phyloP scores from a whole-genome alignment of 2,888 invertebrate species.

The Andrena bicolor region DNA sequence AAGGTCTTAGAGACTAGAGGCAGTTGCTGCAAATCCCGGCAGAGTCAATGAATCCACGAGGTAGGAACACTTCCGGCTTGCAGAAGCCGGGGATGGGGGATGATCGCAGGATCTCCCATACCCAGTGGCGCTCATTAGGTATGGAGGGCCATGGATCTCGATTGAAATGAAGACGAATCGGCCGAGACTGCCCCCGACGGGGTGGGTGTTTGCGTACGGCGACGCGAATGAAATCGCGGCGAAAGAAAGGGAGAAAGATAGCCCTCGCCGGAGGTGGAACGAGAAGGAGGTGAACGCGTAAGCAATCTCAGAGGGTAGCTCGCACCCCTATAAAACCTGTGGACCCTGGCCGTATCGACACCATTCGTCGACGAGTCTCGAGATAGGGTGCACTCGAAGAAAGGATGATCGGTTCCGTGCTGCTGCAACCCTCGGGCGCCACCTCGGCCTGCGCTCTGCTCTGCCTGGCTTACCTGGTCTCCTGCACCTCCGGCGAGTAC shows the following conservation, averaged over 20 bases:
- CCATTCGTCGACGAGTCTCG: conserved; percentile 49
- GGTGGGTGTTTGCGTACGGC: conserved; percentile 22
- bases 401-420: conserved; percentile 56
- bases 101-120: neutral
- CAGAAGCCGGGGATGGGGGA: neutral
- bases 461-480: conserved; percentile 63
- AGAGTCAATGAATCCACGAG: conserved; percentile 25
- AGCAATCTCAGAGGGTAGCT: conserved; percentile 35
- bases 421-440: conserved; percentile 26
- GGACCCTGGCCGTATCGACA: conserved; percentile 38
- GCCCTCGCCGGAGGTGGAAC: neutral
- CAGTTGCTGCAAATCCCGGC: conserved; percentile 12
- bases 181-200: conserved; percentile 74
- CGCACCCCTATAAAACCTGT: conserved; percentile 65
- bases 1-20: neutral
- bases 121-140: conserved; percentile 78
- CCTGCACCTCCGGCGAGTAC: conserved; percentile 73
- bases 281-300: neutral
- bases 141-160: conserved; percentile 79
- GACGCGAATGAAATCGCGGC: conserved; percentile 33
- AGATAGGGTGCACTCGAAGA: conserved; percentile 33
- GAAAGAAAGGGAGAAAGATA: conserved; percentile 38
- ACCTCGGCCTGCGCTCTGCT: conserved; percentile 55
- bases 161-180: conserved; percentile 83
- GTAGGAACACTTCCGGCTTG: conserved; percentile 6